phyloP scores from a whole-genome alignment of 2,888 invertebrate species.

The Coenonympha arcania region DNA sequence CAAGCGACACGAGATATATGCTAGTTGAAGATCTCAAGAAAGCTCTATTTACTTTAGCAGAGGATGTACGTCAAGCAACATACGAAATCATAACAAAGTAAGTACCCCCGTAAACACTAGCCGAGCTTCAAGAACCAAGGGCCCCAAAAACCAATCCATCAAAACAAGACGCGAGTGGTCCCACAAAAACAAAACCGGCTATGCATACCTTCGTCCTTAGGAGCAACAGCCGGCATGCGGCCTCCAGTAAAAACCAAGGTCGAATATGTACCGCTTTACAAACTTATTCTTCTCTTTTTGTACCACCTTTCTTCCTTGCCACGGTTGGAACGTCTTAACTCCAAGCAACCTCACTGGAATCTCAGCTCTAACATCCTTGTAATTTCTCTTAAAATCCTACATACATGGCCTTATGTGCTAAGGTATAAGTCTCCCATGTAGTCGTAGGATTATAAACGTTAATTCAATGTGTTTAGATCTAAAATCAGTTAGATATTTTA shows the following conservation, averaged over 20 bases:
- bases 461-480: neutral
- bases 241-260: conserved; percentile 70
- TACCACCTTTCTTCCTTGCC: conserved; percentile 58
- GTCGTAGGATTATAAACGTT: neutral
- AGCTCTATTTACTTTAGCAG: too few relatives aligned
- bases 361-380: conserved; percentile 34
- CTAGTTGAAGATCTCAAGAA: too few relatives aligned
- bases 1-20: too few relatives aligned
- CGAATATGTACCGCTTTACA: conserved; percentile 65
- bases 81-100: conserved; percentile 15
- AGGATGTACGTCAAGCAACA: too few relatives aligned
- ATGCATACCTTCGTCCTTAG: conserved; percentile 31
- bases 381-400: conserved; percentile 30
- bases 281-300: conserved; percentile 58
- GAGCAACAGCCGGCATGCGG: conserved; percentile 62
- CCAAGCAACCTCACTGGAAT: conserved; percentile 15
- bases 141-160: conserved; percentile 55
- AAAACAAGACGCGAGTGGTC: conserved; percentile 54
- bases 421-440: neutral
- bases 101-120: conserved; percentile 4
- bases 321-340: conserved; percentile 39
- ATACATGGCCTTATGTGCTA: neutral
- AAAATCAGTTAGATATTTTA: conserved; percentile 26
- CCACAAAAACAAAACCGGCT: conserved; percentile 62
- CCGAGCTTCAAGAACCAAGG: conserved; percentile 37